Evolutionary conservation across 1,140 invertebrate species (phyloP).

Genomic region (Lerema accius): DNA sequence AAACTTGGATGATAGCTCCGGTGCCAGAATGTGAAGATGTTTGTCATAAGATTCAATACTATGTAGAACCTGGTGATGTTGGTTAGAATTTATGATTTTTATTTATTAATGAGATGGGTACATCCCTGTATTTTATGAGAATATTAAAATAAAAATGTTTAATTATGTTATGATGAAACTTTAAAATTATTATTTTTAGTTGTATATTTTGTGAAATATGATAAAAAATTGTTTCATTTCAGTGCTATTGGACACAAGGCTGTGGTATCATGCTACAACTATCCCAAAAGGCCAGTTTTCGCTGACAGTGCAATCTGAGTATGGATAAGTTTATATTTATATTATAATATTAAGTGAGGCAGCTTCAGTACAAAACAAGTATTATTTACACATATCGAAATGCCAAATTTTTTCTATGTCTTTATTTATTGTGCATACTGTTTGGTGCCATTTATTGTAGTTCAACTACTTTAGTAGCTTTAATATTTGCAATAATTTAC

Average conservation of each 20-base stretch:
- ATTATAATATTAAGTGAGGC: neutral
- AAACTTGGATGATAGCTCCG: constrained; percentile 93
- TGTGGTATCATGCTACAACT: constrained; percentile 96
- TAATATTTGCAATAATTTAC: constrained; percentile 57
- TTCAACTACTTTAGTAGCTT: constrained; percentile 32
- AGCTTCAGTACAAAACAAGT: constrained; percentile 57
- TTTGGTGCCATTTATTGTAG: constrained; percentile 48
- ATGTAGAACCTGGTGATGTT: constrained; percentile 93
- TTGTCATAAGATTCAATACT: constrained; percentile 89
- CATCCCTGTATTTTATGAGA: too few species aligned
- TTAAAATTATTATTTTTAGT: too few species aligned
- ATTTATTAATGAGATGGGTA: constrained; percentile 21
- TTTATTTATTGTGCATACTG: constrained; percentile 40
- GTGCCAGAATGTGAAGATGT: constrained; percentile 93
- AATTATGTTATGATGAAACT: too few species aligned
- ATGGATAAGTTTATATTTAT: constrained; percentile 87
- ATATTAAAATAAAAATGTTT: too few species aligned
- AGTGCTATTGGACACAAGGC: constrained; percentile 94
- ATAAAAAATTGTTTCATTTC: constrained; percentile 77
- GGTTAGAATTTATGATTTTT: constrained; percentile 77
- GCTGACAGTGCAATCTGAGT: constrained; percentile 96
- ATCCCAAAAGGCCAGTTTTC: constrained; percentile 93
- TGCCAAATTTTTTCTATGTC: constrained; percentile 66
- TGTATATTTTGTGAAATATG: too few species aligned
- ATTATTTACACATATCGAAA: constrained; percentile 70